phyloP scores from a whole-genome alignment of 1,140 invertebrate species.

The Apis dorsata region DNA sequence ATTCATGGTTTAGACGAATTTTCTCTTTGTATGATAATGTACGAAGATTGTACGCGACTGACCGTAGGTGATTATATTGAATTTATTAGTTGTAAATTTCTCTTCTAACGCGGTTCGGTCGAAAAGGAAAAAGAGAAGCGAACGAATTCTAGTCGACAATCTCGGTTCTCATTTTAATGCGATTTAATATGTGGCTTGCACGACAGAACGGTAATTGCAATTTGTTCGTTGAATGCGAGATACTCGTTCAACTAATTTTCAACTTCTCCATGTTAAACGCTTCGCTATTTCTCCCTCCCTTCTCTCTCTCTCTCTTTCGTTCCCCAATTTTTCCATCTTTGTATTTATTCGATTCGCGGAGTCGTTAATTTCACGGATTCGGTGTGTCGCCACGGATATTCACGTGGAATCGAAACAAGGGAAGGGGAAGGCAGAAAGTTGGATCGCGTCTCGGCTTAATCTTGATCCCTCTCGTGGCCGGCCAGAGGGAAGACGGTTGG shows the following conservation, averaged over 20 bases:
- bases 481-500: not conserved
- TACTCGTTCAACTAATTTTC: slow-evolving; percentile 51
- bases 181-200: slow-evolving; percentile 51
- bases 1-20: too few species aligned
- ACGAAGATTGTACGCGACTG: too few species aligned
- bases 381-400: not conserved
- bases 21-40: too few species aligned
- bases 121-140: not conserved
- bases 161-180: slow-evolving; percentile 52
- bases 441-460: not conserved
- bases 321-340: slow-evolving; percentile 31
- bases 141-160: not conserved
- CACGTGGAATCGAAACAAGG: not conserved
- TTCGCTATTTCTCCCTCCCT: slow-evolving; percentile 10
- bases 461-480: not conserved
- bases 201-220: slow-evolving; percentile 58
- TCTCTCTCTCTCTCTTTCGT: not conserved
- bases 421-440: not conserved
- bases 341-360: slow-evolving; percentile 32
- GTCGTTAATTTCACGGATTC: not conserved
- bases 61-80: too few species aligned
- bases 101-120: too few species aligned
- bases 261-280: slow-evolving; percentile 43
- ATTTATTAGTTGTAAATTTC: too few species aligned
- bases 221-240: slow-evolving; percentile 58